These are phyloP conservation scores for Yponomeuta sedellus DNA, from an alignment of 2,888 invertebrate genomes.

Conservation along the genomic window DNA sequence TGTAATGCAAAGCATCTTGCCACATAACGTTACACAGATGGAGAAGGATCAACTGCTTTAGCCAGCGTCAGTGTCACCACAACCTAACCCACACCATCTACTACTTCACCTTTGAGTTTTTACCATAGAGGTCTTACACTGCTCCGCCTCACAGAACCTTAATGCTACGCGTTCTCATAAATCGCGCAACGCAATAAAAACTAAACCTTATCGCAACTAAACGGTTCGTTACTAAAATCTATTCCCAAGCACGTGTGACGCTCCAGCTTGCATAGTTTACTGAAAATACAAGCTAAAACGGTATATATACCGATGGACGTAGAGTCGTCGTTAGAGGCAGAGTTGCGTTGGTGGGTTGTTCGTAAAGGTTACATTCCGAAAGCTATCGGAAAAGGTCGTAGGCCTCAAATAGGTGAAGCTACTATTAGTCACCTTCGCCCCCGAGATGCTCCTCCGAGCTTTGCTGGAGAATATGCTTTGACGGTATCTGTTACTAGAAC, in stretches of 20 bases:
- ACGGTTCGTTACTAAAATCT: neutral
- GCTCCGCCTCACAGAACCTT: neutral
- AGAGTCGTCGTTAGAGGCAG: constrained; percentile 8
- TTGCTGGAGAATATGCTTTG: neutral
- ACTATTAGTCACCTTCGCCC: constrained; percentile 15
- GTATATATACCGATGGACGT: constrained; percentile 9
- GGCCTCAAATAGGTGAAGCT: constrained; percentile 9
- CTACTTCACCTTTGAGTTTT: neutral
- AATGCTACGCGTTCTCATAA: neutral
- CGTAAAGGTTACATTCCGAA: constrained; percentile 32
- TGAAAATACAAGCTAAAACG: neutral
- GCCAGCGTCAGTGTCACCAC: neutral
- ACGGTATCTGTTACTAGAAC: no score
- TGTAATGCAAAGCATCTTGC: neutral
- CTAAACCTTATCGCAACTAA: neutral
- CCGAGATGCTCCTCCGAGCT: constrained; percentile 8
- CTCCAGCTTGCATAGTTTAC: neutral
- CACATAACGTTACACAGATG: neutral
- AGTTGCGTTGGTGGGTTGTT: neutral
- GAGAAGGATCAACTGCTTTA: neutral
- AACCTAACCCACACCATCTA: neutral
- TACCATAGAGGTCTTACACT: neutral
- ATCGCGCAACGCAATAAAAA: neutral
- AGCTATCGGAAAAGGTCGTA: constrained; percentile 18
- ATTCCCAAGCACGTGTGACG: neutral